Evolutionary conservation across 2,888 invertebrate species (phyloP), one percentile per base, ranked within the genome.

Genomic region (Lampropteryx suffumata): DNA sequence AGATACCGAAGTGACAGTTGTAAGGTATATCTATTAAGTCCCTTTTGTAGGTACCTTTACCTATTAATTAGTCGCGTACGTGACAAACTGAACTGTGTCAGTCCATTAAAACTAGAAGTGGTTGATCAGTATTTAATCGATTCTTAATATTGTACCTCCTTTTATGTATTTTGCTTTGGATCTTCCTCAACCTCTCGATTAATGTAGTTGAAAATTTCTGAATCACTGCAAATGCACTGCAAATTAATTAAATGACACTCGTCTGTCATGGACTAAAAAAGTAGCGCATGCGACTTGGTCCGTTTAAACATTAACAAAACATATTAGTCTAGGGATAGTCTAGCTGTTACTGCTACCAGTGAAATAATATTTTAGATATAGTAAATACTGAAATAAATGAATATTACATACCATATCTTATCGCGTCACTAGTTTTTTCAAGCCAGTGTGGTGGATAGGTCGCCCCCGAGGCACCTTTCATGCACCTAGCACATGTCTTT

Each of bases 71-170:
- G 57, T 59, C 58, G 81, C 76, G 73, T 86, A 85, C 86, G 84
- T 87, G 87, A 85, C 84, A 66, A 65, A 71, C 47, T 43, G 65
- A 85, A 82, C 69, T 83, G 76, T 82, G 84, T 84, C 83, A 80
- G 42, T 42, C 57, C 63, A 74, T 82, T 76, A 74, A 58, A 59
- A 55, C 55, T 49, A 64, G 61, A 67, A 59, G 54, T 50, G 39
- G 34, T 24, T 65, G 64, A 78, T 73, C 58, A 68, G 53, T 50
- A 64, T 62, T 76, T 79, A 82, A 84, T 83, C 60, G 71, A 55
- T 71, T 73, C 54, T 78, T 79, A 80, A 81, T 80, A 63, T 65
- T 61, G 28, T 53, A 61, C 41, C 51, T 47, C 48, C 60, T 54
- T 42, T 26, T 27, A 27, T 49, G 60, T 70, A 74, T 75, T 78